phyloP scores from a whole-genome alignment of 1,140 invertebrate genomes.

The Drosophila equinoxialis region DNA sequence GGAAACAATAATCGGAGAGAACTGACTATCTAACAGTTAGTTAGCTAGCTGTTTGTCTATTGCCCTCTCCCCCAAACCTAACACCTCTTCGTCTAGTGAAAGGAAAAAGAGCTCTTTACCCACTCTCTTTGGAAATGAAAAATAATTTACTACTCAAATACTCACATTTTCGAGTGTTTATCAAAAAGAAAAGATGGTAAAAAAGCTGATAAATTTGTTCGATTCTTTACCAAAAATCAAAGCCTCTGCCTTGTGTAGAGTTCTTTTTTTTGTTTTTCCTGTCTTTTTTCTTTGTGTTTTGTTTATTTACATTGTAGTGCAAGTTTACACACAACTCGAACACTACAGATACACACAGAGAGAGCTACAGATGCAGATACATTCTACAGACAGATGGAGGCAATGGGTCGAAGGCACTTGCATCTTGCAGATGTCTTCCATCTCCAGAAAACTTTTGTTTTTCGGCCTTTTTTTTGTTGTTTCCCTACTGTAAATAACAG shows the following conservation, averaged over 20 bases:
- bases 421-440: slow-evolving; percentile 60
- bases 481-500: slow-evolving; percentile 54
- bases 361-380: slow-evolving; percentile 27
- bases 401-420: slow-evolving; percentile 21
- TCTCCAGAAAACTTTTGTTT: slow-evolving; percentile 57
- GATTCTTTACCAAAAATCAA: slow-evolving; percentile 39
- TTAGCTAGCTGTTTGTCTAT: neutral
- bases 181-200: neutral
- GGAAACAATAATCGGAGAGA: neutral
- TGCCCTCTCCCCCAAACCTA: neutral
- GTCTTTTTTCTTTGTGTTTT: slow-evolving; percentile 46
- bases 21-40: neutral
- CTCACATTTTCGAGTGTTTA: slow-evolving; percentile 1
- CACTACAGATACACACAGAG: slow-evolving; percentile 19
- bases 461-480: slow-evolving; percentile 18
- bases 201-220: slow-evolving; percentile 18
- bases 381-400: slow-evolving; percentile 11
- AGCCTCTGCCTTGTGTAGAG: slow-evolving; percentile 31
- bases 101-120: neutral
- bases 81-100: neutral
- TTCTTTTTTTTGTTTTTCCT: slow-evolving; percentile 57
- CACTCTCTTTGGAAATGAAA: neutral
- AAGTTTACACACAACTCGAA: slow-evolving; percentile 64
- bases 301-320: slow-evolving; percentile 78
- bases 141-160: slow-evolving; percentile 2